These are phyloP conservation scores for Chlorodrepanis virens DNA, from an alignment of 2,113 vertebrate species.

Conservation along the genomic window DNA sequence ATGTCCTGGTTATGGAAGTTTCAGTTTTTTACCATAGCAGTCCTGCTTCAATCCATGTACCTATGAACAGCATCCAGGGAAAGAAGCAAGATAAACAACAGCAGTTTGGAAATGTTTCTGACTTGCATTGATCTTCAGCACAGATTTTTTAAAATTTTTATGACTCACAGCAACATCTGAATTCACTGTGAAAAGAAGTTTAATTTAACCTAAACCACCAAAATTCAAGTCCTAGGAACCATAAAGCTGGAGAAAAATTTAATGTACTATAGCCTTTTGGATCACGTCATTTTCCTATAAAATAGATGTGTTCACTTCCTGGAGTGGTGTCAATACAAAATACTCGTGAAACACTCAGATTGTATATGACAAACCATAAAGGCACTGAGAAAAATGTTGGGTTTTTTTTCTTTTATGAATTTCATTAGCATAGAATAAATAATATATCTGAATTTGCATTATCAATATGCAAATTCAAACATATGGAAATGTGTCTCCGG, in stretches of 20 bases:
- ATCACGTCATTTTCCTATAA: not conserved
- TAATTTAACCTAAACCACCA: not conserved
- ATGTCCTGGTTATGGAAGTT: not conserved
- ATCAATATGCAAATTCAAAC: not conserved
- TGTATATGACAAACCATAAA: not conserved
- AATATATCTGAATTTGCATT: not conserved
- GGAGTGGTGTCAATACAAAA: not conserved
- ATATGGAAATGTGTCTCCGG: not conserved
- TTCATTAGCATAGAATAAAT: not conserved
- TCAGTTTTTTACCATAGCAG: not conserved
- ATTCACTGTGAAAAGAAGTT: not conserved
- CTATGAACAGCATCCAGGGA: not conserved
- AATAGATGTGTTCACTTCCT: not conserved
- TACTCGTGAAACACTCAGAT: not conserved
- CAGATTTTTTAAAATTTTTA: not conserved
- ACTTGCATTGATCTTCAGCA: not conserved
- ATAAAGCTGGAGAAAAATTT: fast-evolving
- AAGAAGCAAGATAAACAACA: not conserved
- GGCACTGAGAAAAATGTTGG: not conserved
- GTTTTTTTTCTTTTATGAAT: not conserved
- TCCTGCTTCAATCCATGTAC: not conserved
- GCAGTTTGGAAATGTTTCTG: not conserved
- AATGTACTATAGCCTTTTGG: not conserved
- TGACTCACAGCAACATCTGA: not conserved
- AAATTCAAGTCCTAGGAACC: not conserved